These are phyloP conservation scores for Catonia carolina DNA, from an alignment of 2,888 invertebrate genomes.

Conservation along the genomic window DNA sequence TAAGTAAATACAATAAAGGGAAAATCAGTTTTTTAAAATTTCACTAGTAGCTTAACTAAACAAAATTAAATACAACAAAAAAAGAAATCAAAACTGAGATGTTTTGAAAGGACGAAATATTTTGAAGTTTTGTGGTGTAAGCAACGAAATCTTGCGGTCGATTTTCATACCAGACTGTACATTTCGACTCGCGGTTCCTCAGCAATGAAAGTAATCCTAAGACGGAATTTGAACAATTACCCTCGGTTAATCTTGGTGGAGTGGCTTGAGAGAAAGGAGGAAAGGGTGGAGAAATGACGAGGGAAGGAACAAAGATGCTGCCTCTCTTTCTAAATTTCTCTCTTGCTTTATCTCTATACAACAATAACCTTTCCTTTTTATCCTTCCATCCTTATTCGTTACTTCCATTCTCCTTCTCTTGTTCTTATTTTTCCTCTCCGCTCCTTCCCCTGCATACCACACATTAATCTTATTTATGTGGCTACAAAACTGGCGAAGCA, in stretches of 20 bases:
- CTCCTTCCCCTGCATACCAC: conserved; percentile 13
- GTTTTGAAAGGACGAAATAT: no score
- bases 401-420: conserved; percentile 5
- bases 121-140: no score
- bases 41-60: no score
- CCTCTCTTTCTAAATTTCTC: conserved; percentile 25
- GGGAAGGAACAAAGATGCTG: conserved; percentile 24
- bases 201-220: conserved; percentile 14
- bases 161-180: conserved; percentile 1
- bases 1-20: no score
- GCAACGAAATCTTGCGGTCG: no score
- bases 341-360: conserved; percentile 13
- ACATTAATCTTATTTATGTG: conserved; percentile 47
- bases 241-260: conserved; percentile 22
- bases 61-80: no score
- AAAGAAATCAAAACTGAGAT: no score
- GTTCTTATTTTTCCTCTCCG: conserved; percentile 20
- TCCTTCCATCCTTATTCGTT: conserved; percentile 1
- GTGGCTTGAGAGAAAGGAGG: conserved; percentile 13
- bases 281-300: background rate
- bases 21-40: no score
- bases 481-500: conserved; percentile 42
- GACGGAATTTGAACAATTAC: conserved; percentile 26
- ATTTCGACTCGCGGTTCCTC: conserved; percentile 7
- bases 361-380: background rate